Evolutionary conservation across 2,797 vertebrate species (phyloP), one percentile per base, ranked within the genome.

Genomic region (Pyrocephalus nanus): DNA sequence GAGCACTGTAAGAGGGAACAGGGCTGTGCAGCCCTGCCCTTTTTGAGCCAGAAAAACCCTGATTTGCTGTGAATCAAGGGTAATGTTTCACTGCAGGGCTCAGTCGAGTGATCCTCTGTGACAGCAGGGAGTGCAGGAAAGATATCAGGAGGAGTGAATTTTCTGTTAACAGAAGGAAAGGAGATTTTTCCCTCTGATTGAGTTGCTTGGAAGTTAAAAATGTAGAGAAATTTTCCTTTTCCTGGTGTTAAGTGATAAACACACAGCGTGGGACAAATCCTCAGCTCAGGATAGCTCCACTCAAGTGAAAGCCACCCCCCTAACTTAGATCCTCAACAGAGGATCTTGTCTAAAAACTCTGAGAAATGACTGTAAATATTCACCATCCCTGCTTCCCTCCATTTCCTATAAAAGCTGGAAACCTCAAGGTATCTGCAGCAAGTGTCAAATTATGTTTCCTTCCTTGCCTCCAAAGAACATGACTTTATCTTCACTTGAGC

Each of bases 1-100:
- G 65, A 72, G 51, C 4, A 1, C 51, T 27, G 3, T 16, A 12
- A 40, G 47, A 38, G 21, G 29, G 43, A 62, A 27, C 0, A 0
- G 69, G 42, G 34, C 72, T 74, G 36, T 17, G 27, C 82, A 62
- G 67, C 36, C 45, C 53, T 71, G 60, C 72, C 34, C 34, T 57
- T 54, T 42, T 12, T 26, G 47, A 88, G 79, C 7, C 55, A 48
- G 60, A 53, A 66, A 51, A 48, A 1, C 21, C 27, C 13, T 32
- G 3, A 1, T n/a, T 80, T 50, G 16, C 51, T 91, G 47, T 51
- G 74, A 72, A 20, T 29, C 42, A 30, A 42, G 53, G 21, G 17
- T 15, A 30, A 6, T 7, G 1, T 45, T 80, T 60, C 79, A 30
- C 73, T 42, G 54, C 32, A 61, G 69, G 62, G 29, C 34, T 72